Conservation (phyloP, 2,113 vertebrate species). For the Geococcyx californianus region DNA sequence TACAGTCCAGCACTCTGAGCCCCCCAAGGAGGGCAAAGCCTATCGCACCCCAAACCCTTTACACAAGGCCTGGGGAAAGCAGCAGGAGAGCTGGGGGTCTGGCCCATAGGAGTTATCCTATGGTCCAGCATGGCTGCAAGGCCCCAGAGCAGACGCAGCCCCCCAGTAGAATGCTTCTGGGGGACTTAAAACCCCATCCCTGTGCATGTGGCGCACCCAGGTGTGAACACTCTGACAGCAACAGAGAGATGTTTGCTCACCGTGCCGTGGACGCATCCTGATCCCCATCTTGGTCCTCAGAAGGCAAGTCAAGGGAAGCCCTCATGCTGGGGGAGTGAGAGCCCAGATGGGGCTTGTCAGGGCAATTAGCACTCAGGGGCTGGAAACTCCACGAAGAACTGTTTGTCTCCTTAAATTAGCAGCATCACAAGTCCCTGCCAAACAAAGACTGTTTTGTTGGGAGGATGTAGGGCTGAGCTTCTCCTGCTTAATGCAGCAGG, state of each 20-base stretch:
- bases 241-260: background rate
- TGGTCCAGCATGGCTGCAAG: background rate
- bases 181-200: background rate
- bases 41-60: background rate
- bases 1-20: background rate
- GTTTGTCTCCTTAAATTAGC: background rate
- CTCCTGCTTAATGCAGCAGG: background rate
- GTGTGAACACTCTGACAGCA: background rate
- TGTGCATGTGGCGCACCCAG: rapidly evolving
- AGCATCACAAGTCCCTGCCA: background rate
- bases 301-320: background rate
- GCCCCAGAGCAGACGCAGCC: background rate
- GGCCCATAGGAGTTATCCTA: rapidly evolving
- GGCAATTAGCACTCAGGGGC: background rate
- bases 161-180: rapidly evolving
- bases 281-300: background rate
- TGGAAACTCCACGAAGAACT: background rate
- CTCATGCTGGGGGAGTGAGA: background rate
- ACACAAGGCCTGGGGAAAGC: background rate
- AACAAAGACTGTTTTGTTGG: background rate
- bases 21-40: background rate
- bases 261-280: rapidly evolving
- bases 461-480: background rate
- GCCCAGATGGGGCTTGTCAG: background rate
- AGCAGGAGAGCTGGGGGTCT: background rate